These are phyloP conservation scores for Danio jaintianensis DNA, from an alignment of 2,797 vertebrate species.

Conservation along the genomic window DNA sequence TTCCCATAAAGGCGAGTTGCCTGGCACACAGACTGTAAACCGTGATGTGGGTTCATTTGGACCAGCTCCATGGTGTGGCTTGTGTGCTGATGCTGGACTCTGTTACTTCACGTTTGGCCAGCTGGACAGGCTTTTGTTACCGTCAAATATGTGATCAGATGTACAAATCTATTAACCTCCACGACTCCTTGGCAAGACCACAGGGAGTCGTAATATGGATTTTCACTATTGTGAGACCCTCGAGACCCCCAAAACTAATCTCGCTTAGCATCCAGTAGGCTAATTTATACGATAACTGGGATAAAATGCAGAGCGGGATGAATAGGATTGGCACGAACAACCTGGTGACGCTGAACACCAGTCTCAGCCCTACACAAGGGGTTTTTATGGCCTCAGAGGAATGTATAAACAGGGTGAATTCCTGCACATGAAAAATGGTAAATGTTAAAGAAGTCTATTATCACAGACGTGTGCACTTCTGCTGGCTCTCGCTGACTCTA, in stretches of 20 bases:
- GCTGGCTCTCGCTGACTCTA: not conserved
- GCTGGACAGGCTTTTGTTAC: not conserved
- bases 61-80: constrained; percentile 18
- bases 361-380: constrained; percentile 1
- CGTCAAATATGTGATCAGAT: constrained; percentile 13
- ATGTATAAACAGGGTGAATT: constrained; percentile 12
- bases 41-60: constrained; percentile 31
- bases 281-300: not conserved
- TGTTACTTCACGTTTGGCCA: constrained; percentile 6
- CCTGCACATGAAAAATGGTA: not conserved
- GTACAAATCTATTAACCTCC: constrained; percentile 2
- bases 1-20: constrained; percentile 36
- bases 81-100: constrained; percentile 7
- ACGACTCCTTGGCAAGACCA: not conserved
- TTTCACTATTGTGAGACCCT: not conserved
- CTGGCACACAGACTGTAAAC: constrained; percentile 16
- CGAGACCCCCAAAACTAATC: not conserved
- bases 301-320: not conserved
- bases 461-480: not conserved
- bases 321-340: not conserved
- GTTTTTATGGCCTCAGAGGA: constrained; percentile 8
- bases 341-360: not conserved
- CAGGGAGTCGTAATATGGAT: not conserved
- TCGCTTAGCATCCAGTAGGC: not conserved
- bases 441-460: constrained; percentile 2